Base-by-base conservation (phyloP, 1,140 invertebrate species). In the Pemphigus obesinymphae region DNA sequence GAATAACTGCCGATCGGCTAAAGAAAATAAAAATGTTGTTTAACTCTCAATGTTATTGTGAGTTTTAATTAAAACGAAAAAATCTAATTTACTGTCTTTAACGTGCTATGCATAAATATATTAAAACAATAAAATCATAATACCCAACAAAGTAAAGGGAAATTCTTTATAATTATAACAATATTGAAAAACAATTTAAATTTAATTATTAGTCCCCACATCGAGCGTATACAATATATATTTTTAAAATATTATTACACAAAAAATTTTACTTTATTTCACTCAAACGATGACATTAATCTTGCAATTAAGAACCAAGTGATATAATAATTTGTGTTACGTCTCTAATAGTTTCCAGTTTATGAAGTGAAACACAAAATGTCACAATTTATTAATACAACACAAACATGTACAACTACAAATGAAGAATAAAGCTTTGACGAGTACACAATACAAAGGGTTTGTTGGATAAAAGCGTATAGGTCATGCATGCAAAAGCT, bases 1-100 rank as follows among this genome's bases (percentile, higher is more conserved):
- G 91, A 76, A 99, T 95, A 40, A 99, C 96, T 7, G 97, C 97
- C 82, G 96, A 96, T 84, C 97, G 97, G 87, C 97, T 99, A 88
- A 85, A 88, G 87, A 83, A 83, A 66, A 55, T 63, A 82, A 68
- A 84, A 63, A 72, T 26, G 75, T 83, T 61, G 40, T 50, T 63
- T 45, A 82, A 37, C n/a, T 23, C 26, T 63, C 40, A 43, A 31
- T 0, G 13, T 45, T 13, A 10, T 50, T 5, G 45, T 58, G 29
- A 40, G 15, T 43, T 63, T 45, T 26, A 40, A 20, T 26, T 23
- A 26, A 70, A 70, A 70, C 20, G 15, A 73, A 80, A 45, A 63
- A 61, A 63, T 80, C 76, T 80, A 80, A 80, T 80, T 63, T 80
- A 80, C 76, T 61, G 76, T 58, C 26, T 61, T 43, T 55, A 40